These are phyloP conservation scores for Sylvilagus bachmani DNA, from an alignment of 2,113 vertebrate genomes.

Conservation along the genomic window DNA sequence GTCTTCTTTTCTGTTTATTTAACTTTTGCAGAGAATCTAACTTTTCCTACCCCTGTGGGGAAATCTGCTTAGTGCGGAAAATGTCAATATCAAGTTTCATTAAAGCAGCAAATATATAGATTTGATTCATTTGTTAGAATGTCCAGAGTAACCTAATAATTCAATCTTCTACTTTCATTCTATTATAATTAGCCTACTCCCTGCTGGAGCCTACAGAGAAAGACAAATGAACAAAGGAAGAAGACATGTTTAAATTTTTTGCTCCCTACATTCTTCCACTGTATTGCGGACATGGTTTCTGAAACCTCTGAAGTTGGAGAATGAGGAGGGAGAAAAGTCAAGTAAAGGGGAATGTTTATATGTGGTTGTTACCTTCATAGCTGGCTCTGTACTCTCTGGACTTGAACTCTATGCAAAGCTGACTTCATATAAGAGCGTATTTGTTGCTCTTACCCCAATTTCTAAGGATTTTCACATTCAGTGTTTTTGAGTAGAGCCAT, in stretches of 20 bases:
- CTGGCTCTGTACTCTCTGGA: background rate
- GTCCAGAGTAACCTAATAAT: conserved; percentile 11
- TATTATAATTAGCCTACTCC: background rate
- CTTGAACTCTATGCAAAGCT: background rate
- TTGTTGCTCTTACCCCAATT: background rate
- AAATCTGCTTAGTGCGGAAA: background rate
- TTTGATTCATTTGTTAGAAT: background rate
- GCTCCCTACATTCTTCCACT: background rate
- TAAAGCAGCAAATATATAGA: background rate
- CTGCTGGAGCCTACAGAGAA: background rate
- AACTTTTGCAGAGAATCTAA: background rate
- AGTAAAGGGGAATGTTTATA: background rate
- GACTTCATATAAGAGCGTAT: background rate
- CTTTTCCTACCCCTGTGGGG: background rate
- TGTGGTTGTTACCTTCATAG: background rate
- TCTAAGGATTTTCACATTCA: background rate
- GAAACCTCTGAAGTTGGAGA: background rate
- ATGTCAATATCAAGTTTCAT: background rate
- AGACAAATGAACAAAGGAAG: background rate
- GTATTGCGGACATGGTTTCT: background rate
- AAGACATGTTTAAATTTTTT: background rate
- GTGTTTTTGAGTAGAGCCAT: background rate
- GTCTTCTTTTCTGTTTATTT: background rate
- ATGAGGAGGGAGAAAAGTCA: background rate
- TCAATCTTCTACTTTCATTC: background rate